Percentiles rank a stretch among this genome's conserved stretches.
Evolutionary conservation across 1,140 invertebrate genomes (phyloP).

Genomic region (Leptinotarsa defecta): DNA sequence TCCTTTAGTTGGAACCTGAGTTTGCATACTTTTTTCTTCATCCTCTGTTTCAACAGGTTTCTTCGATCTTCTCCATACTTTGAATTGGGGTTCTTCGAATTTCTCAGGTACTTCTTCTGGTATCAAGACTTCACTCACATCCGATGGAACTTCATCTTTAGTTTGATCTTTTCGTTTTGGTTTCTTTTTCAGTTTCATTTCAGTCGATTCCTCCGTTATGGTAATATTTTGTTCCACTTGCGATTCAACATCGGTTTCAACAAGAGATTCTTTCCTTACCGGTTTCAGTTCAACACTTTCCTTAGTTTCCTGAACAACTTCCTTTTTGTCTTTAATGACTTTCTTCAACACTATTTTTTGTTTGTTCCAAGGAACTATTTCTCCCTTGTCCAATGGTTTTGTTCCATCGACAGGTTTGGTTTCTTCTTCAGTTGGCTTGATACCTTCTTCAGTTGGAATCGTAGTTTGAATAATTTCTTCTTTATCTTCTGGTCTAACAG

Average conservation of each 20-base stretch:
- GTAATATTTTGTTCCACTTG: conserved; percentile 18
- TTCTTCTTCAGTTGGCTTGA: background rate
- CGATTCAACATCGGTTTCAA: conserved; percentile 44
- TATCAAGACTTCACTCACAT: conserved; percentile 17
- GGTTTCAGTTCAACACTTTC: conserved; percentile 23
- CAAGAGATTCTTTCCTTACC: conserved; percentile 4
- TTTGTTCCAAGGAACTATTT: conserved; percentile 54
- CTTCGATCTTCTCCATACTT: too few species aligned
- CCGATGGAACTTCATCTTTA: background rate
- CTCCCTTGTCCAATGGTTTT: conserved; percentile 28
- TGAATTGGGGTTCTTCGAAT: conserved; percentile 21
- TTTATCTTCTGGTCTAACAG: conserved; percentile 20
- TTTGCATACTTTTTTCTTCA: background rate
- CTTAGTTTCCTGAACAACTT: conserved; percentile 36
- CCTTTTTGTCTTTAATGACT: conserved; percentile 52
- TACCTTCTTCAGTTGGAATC: background rate
- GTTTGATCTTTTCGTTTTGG: background rate
- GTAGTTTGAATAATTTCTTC: background rate
- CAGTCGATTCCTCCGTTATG: background rate
- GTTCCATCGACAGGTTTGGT: background rate
- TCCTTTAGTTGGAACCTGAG: background rate
- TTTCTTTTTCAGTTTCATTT: background rate
- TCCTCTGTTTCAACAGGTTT: conserved; percentile 28
- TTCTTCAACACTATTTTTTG: conserved; percentile 54
- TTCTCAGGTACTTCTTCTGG: conserved; percentile 24